phyloP scores from a whole-genome alignment of 2,888 invertebrate genomes.

The Volucella inflata region DNA sequence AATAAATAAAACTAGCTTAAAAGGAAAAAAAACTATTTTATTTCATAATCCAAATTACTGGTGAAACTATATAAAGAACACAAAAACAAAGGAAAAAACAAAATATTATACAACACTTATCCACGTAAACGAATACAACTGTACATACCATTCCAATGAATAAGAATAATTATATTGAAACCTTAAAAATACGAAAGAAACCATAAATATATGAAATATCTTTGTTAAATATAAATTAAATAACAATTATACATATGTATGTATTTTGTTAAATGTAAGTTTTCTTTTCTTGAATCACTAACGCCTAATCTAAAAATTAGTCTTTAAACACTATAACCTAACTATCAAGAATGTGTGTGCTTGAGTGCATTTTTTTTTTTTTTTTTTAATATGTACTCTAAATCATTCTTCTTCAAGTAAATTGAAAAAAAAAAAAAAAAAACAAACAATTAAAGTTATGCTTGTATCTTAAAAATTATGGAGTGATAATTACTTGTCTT shows the following conservation, averaged over 20 bases:
- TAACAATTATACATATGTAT: no score
- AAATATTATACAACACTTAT: constrained; percentile 37
- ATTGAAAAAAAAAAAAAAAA: constrained; percentile 55
- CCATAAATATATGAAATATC: constrained; percentile 32
- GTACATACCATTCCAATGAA: constrained; percentile 12
- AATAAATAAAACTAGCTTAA: background rate
- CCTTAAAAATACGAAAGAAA: constrained; percentile 61
- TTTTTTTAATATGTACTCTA: constrained; percentile 37
- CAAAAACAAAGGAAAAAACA: constrained; percentile 28
- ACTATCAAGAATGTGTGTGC: constrained; percentile 70
- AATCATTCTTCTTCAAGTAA: constrained; percentile 22
- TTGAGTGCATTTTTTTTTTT: constrained; percentile 51
- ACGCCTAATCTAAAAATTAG: constrained; percentile 70
- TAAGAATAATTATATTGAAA: constrained; percentile 59
- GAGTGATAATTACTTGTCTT: constrained; percentile 50
- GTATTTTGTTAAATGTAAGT: no score
- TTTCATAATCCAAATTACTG: constrained; percentile 32
- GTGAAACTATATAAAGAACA: constrained; percentile 18
- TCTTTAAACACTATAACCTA: constrained; percentile 71
- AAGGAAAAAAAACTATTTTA: constrained; percentile 1
- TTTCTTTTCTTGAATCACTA: constrained; percentile 58
- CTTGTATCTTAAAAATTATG: constrained; percentile 37
- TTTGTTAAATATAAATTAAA: background rate
- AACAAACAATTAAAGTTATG: constrained; percentile 38
- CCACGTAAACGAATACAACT: constrained; percentile 43